phyloP scores from a whole-genome alignment of 2,797 vertebrate genomes.

The Menidia menidia region DNA sequence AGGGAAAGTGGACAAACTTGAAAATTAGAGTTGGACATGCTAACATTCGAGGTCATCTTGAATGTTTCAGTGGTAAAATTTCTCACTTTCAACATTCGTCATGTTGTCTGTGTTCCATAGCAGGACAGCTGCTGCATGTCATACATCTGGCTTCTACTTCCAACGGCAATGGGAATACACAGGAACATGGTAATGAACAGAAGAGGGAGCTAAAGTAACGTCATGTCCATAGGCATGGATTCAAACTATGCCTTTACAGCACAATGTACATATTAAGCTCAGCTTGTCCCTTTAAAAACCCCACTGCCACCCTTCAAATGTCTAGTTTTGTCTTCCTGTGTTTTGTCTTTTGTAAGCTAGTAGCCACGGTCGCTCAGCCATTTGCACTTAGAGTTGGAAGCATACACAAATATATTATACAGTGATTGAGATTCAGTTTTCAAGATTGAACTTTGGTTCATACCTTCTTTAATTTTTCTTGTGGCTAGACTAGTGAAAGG shows the following conservation, averaged over 20 bases:
- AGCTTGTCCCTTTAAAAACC: background rate
- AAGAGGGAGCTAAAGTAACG: slow-evolving; percentile 59
- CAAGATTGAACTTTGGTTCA: no score
- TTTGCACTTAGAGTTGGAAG: background rate
- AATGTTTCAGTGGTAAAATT: no score
- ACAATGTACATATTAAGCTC: background rate
- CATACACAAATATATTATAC: no score
- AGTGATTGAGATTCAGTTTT: no score
- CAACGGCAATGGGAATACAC: background rate
- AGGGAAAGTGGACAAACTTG: no score
- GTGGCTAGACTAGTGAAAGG: background rate
- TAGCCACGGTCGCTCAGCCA: no score
- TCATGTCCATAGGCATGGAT: background rate
- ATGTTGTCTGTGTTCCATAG: no score
- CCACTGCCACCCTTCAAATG: background rate
- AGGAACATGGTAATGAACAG: slow-evolving; percentile 43
- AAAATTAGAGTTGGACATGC: no score
- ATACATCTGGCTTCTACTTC: background rate
- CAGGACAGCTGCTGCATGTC: background rate
- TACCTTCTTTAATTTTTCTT: no score
- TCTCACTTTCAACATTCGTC: no score
- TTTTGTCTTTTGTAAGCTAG: no score
- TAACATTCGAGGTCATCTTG: no score
- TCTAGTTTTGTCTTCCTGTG: background rate
- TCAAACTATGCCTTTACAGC: background rate